Evolutionary conservation across 2,113 vertebrate species (phyloP).

Genomic region (Baryphthengus martii): DNA sequence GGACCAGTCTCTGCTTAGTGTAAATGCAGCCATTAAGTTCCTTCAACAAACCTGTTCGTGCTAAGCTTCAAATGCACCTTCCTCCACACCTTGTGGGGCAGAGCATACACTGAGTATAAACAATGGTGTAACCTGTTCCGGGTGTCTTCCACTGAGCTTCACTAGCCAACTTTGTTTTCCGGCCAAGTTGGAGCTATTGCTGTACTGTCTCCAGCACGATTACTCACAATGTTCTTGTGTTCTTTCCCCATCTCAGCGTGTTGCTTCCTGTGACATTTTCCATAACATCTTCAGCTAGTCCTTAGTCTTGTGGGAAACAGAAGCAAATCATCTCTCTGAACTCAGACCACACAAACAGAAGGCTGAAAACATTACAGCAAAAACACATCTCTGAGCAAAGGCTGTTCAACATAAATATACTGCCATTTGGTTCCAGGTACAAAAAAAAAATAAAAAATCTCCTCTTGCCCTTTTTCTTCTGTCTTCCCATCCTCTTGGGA

Average conservation of each 20-base stretch:
- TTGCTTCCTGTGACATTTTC: slow-evolving; percentile 48
- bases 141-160: not conserved
- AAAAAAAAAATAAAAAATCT: too few species aligned
- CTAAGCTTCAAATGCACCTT: not conserved
- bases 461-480: not conserved
- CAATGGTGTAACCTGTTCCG: not conserved
- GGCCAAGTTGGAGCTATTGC: not conserved
- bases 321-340: slow-evolving; percentile 12
- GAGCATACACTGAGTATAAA: not conserved
- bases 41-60: not conserved
- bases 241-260: not conserved
- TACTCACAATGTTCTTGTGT: not conserved
- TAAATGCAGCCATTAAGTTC: not conserved
- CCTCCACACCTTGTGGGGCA: not conserved
- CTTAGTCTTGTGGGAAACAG: slow-evolving; percentile 39
- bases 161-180: not conserved
- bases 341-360: slow-evolving; percentile 37
- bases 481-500: not conserved
- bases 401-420: not conserved
- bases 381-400: not conserved
- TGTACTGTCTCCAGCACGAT: not conserved
- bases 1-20: not conserved
- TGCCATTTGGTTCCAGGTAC: not conserved
- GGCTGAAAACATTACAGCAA: not conserved
- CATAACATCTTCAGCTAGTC: slow-evolving; percentile 12